A percentile compares a stretch with the other conserved stretches of the same genome.
Evolutionary conservation across 23 tunicate species (phyloP).

Genomic region (Ciona savignyi): DNA sequence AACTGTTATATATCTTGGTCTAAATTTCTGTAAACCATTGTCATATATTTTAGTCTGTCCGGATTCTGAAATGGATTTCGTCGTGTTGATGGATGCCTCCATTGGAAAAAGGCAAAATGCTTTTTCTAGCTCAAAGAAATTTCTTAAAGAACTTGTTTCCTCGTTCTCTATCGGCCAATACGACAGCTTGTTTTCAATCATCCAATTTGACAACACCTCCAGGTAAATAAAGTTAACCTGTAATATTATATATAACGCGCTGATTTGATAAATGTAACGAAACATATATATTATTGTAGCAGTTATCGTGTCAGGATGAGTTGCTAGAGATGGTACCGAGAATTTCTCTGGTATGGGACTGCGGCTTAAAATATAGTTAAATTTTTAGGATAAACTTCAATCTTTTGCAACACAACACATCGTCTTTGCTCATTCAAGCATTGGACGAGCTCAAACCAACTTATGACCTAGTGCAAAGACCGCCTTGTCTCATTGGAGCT

Average conservation of each 20-base stretch:
- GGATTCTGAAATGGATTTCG: constrained; percentile 39
- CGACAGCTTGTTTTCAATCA: constrained; percentile 2
- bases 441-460: constrained; percentile 5
- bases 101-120: constrained; percentile 17
- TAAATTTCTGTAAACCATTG: not conserved
- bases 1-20: no score
- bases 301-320: no score
- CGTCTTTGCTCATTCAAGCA: constrained; percentile 20
- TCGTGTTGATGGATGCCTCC: constrained; percentile 43
- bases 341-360: no score
- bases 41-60: constrained; percentile 56
- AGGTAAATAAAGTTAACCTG: constrained; percentile 1
- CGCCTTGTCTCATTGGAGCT: constrained; percentile 10
- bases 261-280: no score
- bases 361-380: not conserved
- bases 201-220: constrained; percentile 16
- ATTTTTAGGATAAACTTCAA: constrained; percentile 15
- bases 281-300: no score
- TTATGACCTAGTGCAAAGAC: not conserved
- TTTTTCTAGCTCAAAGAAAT: constrained; percentile 19
- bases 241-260: no score
- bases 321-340: no score
- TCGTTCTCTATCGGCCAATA: constrained; percentile 23
- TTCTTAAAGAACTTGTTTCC: constrained; percentile 8
- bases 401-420: not conserved